A percentile compares a stretch with the other conserved stretches of the same genome.
Conservation (phyloP, 2,113 vertebrate species). For the Pangasianodon hypophthalmus region DNA sequence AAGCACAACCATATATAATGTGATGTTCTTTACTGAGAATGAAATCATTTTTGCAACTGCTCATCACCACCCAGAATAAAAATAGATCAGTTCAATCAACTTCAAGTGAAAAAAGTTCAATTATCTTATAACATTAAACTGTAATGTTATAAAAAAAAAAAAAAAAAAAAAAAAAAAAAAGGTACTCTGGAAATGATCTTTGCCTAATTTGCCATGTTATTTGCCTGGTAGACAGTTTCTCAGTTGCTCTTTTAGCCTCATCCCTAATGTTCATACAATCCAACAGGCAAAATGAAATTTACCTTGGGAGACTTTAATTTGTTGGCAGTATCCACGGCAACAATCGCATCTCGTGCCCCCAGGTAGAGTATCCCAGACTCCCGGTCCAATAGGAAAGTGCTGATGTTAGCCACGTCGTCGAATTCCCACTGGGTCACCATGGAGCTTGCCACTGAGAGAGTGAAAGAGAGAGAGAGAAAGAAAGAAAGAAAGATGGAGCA, state of each 20-base stretch:
- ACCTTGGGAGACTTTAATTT: slow-evolving; percentile 63
- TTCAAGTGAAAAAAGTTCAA: slow-evolving; percentile 11
- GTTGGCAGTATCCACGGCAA: slow-evolving; percentile 73
- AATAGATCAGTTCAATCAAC: background rate
- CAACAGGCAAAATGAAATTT: slow-evolving; percentile 32
- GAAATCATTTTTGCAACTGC: slow-evolving; percentile 27
- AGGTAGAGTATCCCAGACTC: slow-evolving; percentile 74
- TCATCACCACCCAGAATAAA: background rate
- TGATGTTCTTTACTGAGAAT: background rate
- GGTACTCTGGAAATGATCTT: slow-evolving; percentile 14
- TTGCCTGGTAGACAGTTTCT: background rate
- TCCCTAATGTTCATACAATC: background rate
- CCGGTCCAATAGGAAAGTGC: slow-evolving; percentile 77
- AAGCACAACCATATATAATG: slow-evolving; percentile 13
- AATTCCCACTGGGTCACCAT: slow-evolving; percentile 55
- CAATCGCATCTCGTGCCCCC: slow-evolving; percentile 78
- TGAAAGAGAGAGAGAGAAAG: background rate
- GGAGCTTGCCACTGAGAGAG: slow-evolving; percentile 42
- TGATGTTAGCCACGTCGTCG: slow-evolving; percentile 69
- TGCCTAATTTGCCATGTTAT: slow-evolving; percentile 3
- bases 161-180: background rate
- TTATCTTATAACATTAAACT: background rate
- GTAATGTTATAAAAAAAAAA: background rate
- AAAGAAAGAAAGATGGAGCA: background rate
- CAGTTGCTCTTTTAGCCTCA: background rate